phyloP scores from a whole-genome alignment of 2,888 invertebrate species.

The Cotesia congregata region DNA sequence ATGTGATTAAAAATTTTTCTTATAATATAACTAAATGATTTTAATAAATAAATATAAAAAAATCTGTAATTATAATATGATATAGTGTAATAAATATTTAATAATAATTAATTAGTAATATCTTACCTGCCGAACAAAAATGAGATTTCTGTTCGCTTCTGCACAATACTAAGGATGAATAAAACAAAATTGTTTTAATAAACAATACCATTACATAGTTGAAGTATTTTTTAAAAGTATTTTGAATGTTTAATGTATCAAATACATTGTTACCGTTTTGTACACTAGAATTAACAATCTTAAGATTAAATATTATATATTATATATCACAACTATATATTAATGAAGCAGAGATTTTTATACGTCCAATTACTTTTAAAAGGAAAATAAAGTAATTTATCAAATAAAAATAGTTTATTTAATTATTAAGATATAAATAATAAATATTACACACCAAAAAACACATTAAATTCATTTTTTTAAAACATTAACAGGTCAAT shows the following conservation, averaged over 20 bases:
- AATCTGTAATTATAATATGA: too few relatives aligned
- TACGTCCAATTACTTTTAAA: background rate
- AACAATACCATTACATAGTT: background rate
- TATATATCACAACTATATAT: background rate
- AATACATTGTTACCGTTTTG: slow-evolving; percentile 13
- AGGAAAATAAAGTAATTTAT: background rate
- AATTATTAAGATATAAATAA: too few relatives aligned
- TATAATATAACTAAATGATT: too few relatives aligned
- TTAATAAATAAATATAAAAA: too few relatives aligned
- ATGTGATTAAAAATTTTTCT: too few relatives aligned
- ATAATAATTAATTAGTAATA: background rate
- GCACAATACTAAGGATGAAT: background rate
- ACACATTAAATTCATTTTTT: too few relatives aligned
- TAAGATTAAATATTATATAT: slow-evolving; percentile 8
- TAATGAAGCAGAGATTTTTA: slow-evolving; percentile 10
- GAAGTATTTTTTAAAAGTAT: slow-evolving; percentile 1
- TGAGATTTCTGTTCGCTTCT: background rate
- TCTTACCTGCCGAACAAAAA: background rate
- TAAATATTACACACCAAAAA: too few relatives aligned
- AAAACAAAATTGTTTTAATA: background rate
- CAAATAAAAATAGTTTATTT: background rate
- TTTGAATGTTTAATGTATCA: slow-evolving; percentile 1
- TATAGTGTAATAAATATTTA: background rate
- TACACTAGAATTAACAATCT: background rate
- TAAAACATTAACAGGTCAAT: too few relatives aligned